Base-by-base conservation (phyloP, 2,888 invertebrate genomes). In the Lymantria dispar region DNA sequence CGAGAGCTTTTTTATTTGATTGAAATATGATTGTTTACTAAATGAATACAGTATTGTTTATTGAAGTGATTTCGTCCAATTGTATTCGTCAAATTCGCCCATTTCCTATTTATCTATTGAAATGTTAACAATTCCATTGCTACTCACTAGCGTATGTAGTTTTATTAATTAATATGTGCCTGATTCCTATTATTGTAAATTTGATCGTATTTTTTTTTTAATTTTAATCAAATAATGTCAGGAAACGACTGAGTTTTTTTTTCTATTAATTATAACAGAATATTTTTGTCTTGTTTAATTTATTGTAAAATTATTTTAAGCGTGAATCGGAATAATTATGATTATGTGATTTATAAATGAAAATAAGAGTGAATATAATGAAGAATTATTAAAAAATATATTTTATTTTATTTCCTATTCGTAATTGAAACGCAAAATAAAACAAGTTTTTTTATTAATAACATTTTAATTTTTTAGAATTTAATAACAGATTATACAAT, bases 151-250 rank as follows among this genome's bases (percentile, higher is more conserved):
- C 77, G 65, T 22, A 70, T 22, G 80, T 87, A 85, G 75, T 79
- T 66, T 55, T 63, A 67, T 65, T 66, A 73, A n/a, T 70, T 80
- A 73, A 78, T 83, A 87, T 87, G 87, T 88, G 89, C 87, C 90
- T 88, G 90, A 90, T 90, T 91, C 90, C 90, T 91, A 89, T 87
- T 89, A 88, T 81, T 86, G 78, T 90, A 87, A 80, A 83, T 83
- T 85, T 88, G 80, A 85, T 88, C 85, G 81, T 87, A 84, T 83
- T 84, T 72, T 83, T 39, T n/a, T 83, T 40, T 81, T 85, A 84
- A 82, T 85, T 84, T 75, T 87, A 85, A 89, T 87, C 85, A 83
- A 88, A 85, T 85, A 80, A 78, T 82, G 87, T 90, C 91, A 83
- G 81, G 84, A 85, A 87, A 82, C 82, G 91, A 90, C 91, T 90